phyloP scores from a whole-genome alignment of 1,140 invertebrate genomes.

The Drosophila tropicalis region DNA sequence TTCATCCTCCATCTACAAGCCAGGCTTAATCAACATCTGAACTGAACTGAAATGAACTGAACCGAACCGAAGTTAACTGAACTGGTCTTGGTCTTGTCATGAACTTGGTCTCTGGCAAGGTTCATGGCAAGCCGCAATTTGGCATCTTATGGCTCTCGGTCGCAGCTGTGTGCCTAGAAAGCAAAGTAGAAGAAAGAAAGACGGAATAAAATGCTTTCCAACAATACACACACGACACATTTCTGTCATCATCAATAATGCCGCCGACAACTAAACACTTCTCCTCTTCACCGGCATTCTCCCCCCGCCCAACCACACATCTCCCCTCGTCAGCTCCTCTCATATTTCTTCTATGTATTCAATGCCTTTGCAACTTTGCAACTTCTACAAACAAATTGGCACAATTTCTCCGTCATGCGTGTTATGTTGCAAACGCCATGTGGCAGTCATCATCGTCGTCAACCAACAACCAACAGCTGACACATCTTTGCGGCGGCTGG shows the following conservation, averaged over 20 bases:
- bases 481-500: slow-evolving; percentile 60
- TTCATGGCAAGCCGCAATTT: slow-evolving; percentile 37
- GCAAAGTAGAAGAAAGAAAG: slow-evolving; percentile 9
- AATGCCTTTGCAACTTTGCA: slow-evolving; percentile 61
- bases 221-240: slow-evolving; percentile 61
- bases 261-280: slow-evolving; percentile 64
- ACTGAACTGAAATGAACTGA: slow-evolving; percentile 20
- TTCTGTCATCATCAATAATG: slow-evolving; percentile 81
- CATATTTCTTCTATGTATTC: slow-evolving; percentile 36
- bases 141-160: neutral
- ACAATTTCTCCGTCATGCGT: slow-evolving; percentile 76
- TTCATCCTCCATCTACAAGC: slow-evolving; percentile 40
- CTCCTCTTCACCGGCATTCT: slow-evolving; percentile 23
- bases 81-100: slow-evolving; percentile 16
- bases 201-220: slow-evolving; percentile 48
- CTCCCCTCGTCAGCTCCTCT: neutral
- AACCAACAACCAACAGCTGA: slow-evolving; percentile 59
- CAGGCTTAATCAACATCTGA: slow-evolving; percentile 51
- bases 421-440: slow-evolving; percentile 71
- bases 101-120: slow-evolving; percentile 44
- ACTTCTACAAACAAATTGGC: slow-evolving; percentile 70
- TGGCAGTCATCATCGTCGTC: slow-evolving; percentile 36
- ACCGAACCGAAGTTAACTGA: slow-evolving; percentile 3
- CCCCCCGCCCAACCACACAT: neutral
- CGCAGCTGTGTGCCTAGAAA: slow-evolving; percentile 53